These are phyloP conservation scores for Drosophila recens DNA, from an alignment of 2,888 invertebrate species.

Conservation along the genomic window DNA sequence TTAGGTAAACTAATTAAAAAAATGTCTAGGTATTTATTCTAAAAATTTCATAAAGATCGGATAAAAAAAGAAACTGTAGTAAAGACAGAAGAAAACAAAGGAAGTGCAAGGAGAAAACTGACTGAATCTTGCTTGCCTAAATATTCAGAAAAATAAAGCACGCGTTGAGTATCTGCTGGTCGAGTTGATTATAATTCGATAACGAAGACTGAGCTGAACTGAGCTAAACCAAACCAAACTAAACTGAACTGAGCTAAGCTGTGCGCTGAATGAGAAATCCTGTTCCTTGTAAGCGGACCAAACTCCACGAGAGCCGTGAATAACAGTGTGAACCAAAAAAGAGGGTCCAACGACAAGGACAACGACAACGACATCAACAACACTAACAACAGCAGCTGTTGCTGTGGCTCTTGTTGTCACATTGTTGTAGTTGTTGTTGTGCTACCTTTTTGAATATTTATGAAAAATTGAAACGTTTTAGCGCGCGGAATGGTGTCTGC, in stretches of 20 bases:
- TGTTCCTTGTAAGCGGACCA: conserved; percentile 27
- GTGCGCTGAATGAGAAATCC: conserved; percentile 53
- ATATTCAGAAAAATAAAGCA: no score
- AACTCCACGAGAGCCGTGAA: conserved; percentile 32
- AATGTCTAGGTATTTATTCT: no score
- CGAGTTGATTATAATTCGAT: conserved; percentile 26
- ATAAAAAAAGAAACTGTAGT: no score
- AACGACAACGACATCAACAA: conserved; percentile 35
- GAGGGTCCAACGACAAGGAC: conserved; percentile 6
- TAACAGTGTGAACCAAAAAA: conserved; percentile 13
- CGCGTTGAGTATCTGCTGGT: background rate
- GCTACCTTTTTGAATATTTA: conserved; percentile 79
- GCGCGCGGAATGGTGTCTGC: conserved; percentile 51
- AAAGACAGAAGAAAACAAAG: no score
- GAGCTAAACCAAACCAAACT: conserved; percentile 13
- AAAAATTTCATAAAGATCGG: no score
- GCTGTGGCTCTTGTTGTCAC: conserved; percentile 53
- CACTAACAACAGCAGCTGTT: conserved; percentile 55
- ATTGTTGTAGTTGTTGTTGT: conserved; percentile 31
- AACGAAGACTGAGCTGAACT: conserved; percentile 45
- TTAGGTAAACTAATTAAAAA: no score
- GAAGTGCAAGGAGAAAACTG: no score
- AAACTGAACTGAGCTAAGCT: conserved; percentile 28
- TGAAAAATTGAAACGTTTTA: conserved; percentile 80
- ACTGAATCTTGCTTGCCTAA: no score